phyloP scores from a whole-genome alignment of 2,888 invertebrate genomes.

The Drosophila recens region DNA sequence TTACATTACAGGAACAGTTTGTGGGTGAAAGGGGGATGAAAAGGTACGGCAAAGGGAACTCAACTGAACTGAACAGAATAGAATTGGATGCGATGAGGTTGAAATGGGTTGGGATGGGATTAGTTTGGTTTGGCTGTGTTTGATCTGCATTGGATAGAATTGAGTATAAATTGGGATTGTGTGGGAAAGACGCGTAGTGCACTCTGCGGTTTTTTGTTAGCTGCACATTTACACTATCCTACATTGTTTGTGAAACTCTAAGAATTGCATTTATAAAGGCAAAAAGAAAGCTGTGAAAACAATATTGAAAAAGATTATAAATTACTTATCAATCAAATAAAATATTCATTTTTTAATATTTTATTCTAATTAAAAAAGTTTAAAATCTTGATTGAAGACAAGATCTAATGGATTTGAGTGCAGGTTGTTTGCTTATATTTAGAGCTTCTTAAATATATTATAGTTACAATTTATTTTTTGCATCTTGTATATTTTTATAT shows the following conservation, averaged over 20 bases:
- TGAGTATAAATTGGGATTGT: conserved; percentile 29
- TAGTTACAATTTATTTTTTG: too few relatives aligned
- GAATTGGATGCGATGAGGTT: conserved; percentile 4
- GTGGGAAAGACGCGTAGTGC: conserved; percentile 49
- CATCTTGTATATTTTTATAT: too few relatives aligned
- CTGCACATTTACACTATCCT: conserved; percentile 31
- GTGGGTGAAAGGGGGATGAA: not conserved
- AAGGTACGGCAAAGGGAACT: not conserved
- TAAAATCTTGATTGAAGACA: too few relatives aligned
- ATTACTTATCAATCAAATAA: too few relatives aligned
- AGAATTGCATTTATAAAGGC: not conserved
- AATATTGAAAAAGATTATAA: not conserved
- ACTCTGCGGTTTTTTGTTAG: conserved; percentile 43
- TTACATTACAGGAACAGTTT: conserved; percentile 58
- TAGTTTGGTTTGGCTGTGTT: conserved; percentile 27
- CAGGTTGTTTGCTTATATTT: too few relatives aligned
- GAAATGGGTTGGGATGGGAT: conserved; percentile 7
- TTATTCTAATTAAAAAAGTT: too few relatives aligned
- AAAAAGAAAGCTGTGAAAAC: not conserved
- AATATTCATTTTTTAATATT: too few relatives aligned
- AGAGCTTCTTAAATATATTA: too few relatives aligned
- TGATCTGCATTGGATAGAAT: conserved; percentile 40
- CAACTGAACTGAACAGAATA: conserved; percentile 29
- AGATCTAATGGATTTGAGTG: too few relatives aligned
- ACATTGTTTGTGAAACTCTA: conserved; percentile 3